Evolutionary conservation across 2,113 vertebrate genomes (phyloP), one percentile per base, ranked within the genome.

Genomic region (Rhinichthys klamathensis): DNA sequence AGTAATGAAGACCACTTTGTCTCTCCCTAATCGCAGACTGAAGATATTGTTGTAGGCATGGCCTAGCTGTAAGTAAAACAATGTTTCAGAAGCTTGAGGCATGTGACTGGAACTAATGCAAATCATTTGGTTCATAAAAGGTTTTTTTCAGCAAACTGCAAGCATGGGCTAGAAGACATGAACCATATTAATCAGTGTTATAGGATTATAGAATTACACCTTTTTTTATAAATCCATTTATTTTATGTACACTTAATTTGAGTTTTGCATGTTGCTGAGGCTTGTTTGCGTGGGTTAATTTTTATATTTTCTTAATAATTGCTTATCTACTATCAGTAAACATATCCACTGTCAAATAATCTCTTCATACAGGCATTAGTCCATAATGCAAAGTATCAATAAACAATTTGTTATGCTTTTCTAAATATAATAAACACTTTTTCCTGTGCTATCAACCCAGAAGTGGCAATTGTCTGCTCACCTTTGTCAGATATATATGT

Each of bases 31-130:
- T 0, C 91, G 9, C 0, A 94, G 0, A 85, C 91, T 87, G 8
- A 95, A 90, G 69, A 97, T 18, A 4, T 96, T 93, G 69, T 96
- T 96, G 0, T 96, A 96, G 84, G 89, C 93, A 75, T 94, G 86
- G 74, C 10, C 90, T 0, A 95, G 35, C 97, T 98, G 90, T 80
- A 80, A 75, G 85, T 27, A 88, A 75, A 56, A 90, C 2, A 41
- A 88, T 87, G 84, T 79, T 13, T 21, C 1, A 35, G 32, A 82
- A 25, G 89, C 88, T 84, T 91, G n/a, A 1, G 38, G 2, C 89
- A 91, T 91, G 89, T 92, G 89, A 91, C 84, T 82, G 61, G 60
- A 67, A 58, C 82, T 49, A 80, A 84, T 54, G 27, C 76, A 83
- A 80, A 69, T 44, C 69, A 23, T 18, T 15, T 13, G 41, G 61